Base-by-base conservation (phyloP, 2,113 vertebrate species). In the Toxotes chatareus region DNA sequence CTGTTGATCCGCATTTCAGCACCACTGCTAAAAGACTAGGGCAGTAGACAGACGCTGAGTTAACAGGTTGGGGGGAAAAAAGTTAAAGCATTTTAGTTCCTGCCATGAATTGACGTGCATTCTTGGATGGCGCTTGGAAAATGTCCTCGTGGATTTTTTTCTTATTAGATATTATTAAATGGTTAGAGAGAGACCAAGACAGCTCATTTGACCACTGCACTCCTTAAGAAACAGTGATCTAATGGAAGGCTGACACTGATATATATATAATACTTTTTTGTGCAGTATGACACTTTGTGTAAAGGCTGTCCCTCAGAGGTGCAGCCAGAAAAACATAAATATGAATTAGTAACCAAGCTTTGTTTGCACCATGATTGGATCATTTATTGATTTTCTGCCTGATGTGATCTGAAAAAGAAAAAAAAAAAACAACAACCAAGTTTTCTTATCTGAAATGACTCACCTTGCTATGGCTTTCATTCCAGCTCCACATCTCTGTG, bases 11-110 rank as follows among this genome's bases (percentile, higher is more conserved):
- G 64, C 64, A 42, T 73, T 55, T 83, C 73, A 84, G 65, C 67
- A 86, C 75, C 69, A 1, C 23, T 4, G 57, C 12, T 61, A 2
- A 60, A 49, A 7, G 5, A 75, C 5, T 2, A 8, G n/a, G 27
- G 36, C 78, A 10, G 61, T 1, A 47, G 49, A 75, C 80, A 44
- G 10, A 47, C 38, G 71, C 73, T 8, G 76, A 65, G 80, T n/a
- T 92, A 91, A 93, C 91, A 93, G 91, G 92, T 93, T 92, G 88
- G 68, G 69, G 67, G 19, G 69, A 21, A 51, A 13, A 46, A 85
- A 84, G 61, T 86, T 67, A 17, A 70, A 59, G 51, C 38, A 23
- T 84, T 82, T 60, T 0, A 65, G n/a, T 57, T 61, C 8, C 19
- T 38, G 32, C 7, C n/a, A 51, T 60, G 8, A 62, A 32, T 23